phyloP scores from a whole-genome alignment of 2,113 vertebrate genomes.

The Notarius quadriscutis region DNA sequence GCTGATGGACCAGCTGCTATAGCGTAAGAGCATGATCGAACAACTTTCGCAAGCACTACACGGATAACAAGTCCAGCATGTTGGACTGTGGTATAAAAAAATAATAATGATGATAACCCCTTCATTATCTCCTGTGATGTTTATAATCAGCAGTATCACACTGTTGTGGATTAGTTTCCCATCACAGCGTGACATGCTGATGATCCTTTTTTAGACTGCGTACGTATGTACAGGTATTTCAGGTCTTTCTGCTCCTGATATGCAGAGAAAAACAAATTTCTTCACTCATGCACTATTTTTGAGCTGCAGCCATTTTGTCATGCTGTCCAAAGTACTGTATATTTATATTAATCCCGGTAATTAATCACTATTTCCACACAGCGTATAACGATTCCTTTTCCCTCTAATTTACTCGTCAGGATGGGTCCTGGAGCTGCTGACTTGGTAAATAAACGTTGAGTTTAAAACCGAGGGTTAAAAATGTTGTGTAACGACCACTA shows the following conservation, averaged over 20 bases:
- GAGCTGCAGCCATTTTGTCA: no score
- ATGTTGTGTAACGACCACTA: background rate
- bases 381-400: background rate
- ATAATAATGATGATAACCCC: background rate
- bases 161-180: no score
- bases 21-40: background rate
- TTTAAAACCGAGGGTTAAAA: background rate
- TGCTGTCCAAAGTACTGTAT: no score
- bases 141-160: no score
- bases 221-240: no score
- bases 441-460: background rate
- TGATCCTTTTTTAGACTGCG: no score
- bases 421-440: background rate
- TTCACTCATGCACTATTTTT: no score
- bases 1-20: background rate
- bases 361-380: background rate
- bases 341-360: background rate
- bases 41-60: background rate
- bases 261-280: no score
- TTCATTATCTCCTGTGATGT: no score
- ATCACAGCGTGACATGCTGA: no score
- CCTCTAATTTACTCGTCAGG: background rate
- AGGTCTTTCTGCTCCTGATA: no score
- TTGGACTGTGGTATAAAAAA: background rate
- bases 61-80: background rate